Evolutionary conservation across 2,113 vertebrate species (phyloP).

Genomic region (Dasypus novemcinctus): DNA sequence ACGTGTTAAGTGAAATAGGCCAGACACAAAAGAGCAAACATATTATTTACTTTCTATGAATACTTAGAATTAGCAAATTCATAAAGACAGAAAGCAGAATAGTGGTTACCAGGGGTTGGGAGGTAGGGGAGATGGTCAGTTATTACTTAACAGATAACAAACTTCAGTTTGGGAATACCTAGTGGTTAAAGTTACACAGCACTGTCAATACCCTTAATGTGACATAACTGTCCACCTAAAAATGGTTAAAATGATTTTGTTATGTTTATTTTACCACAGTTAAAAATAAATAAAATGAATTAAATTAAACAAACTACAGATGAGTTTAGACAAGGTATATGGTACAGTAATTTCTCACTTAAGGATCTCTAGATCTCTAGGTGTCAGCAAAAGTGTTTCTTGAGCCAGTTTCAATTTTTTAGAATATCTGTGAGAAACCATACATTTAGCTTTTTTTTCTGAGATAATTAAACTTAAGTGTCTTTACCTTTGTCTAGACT

Average conservation of each 20-base stretch:
- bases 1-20: background rate
- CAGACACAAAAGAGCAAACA: background rate
- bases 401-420: background rate
- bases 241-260: background rate
- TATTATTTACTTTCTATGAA: background rate
- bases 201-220: too few species aligned
- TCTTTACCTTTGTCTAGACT: slow-evolving; percentile 14
- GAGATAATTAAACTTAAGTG: background rate
- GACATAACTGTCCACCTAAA: too few species aligned
- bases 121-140: background rate
- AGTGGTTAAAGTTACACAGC: too few species aligned
- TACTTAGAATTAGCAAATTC: too few species aligned
- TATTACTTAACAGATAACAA: background rate
- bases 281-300: background rate
- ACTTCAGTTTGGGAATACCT: too few species aligned
- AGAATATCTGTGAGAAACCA: slow-evolving; percentile 1
- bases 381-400: background rate
- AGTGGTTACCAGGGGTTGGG: background rate
- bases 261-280: slow-evolving; percentile 28
- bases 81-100: background rate
- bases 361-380: background rate
- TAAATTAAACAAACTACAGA: background rate
- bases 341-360: background rate
- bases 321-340: background rate
- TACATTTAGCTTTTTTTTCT: background rate